These are phyloP conservation scores for Heliconius eleuchia DNA, from an alignment of 1,140 invertebrate species.

Conservation along the genomic window DNA sequence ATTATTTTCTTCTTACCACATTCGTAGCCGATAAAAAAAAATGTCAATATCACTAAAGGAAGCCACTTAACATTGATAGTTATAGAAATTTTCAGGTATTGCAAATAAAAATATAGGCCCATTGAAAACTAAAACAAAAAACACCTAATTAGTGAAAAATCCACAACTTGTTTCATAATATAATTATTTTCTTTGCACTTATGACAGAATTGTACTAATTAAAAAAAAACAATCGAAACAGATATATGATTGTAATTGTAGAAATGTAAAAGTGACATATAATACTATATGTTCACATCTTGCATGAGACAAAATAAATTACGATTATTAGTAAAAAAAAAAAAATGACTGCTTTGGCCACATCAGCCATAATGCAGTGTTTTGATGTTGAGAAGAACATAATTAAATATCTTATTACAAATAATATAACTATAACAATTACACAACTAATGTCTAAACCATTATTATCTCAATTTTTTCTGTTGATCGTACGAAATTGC, in stretches of 20 bases:
- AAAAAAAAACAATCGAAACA: not conserved
- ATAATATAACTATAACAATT: no score
- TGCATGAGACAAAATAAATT: no score
- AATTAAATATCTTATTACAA: no score
- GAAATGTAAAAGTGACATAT: not conserved
- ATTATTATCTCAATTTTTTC: no score
- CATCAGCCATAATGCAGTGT: no score
- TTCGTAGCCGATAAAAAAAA: slow-evolving; percentile 44
- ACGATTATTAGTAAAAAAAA: no score
- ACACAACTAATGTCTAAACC: no score
- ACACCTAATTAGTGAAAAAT: not conserved
- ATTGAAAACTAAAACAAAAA: slow-evolving; percentile 42
- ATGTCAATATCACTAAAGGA: slow-evolving; percentile 38
- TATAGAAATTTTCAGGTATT: slow-evolving; percentile 16
- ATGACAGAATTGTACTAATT: not conserved
- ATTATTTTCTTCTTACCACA: slow-evolving; percentile 37
- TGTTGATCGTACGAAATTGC: no score
- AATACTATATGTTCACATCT: no score
- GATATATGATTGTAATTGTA: not conserved
- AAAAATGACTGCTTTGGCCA: no score
- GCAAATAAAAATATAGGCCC: slow-evolving; percentile 48
- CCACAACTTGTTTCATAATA: not conserved
- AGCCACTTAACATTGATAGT: slow-evolving; percentile 42
- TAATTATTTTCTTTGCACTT: not conserved
- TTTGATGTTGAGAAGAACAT: no score